Evolutionary conservation across 2,797 vertebrate genomes (phyloP).

Genomic region (Ptychobarbus kaznakovi): DNA sequence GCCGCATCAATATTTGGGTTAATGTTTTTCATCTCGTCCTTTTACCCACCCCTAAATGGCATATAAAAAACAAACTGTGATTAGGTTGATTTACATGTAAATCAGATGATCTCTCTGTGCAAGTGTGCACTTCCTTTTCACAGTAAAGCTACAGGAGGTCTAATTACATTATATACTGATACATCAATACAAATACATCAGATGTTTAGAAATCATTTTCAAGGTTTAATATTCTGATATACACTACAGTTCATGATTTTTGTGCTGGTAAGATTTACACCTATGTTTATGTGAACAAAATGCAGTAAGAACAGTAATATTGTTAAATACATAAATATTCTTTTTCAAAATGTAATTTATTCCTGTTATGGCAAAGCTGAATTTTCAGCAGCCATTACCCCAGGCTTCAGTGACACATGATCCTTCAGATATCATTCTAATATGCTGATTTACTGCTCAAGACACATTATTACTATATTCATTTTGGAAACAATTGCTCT

Average conservation of each 20-base stretch:
- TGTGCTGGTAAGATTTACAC: no score
- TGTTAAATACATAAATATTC: background rate
- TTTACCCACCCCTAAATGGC: background rate
- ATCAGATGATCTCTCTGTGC: background rate
- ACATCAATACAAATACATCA: background rate
- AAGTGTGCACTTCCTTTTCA: background rate
- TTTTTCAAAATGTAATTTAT: background rate
- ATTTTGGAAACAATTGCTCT: background rate
- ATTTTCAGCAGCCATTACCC: background rate
- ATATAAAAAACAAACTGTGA: background rate
- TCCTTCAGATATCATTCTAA: background rate
- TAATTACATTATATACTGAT: background rate
- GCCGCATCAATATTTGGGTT: background rate
- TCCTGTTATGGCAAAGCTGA: background rate
- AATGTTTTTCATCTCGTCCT: background rate
- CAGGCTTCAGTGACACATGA: background rate
- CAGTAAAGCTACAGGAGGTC: background rate
- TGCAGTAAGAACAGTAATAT: background rate
- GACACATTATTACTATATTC: no score
- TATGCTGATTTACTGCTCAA: background rate
- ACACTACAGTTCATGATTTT: background rate
- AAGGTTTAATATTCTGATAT: background rate
- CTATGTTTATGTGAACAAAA: background rate
- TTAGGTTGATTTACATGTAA: background rate
- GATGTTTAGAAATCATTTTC: background rate